These are phyloP conservation scores for Andrena trimmerana DNA, from an alignment of 2,888 invertebrate species.

Conservation along the genomic window DNA sequence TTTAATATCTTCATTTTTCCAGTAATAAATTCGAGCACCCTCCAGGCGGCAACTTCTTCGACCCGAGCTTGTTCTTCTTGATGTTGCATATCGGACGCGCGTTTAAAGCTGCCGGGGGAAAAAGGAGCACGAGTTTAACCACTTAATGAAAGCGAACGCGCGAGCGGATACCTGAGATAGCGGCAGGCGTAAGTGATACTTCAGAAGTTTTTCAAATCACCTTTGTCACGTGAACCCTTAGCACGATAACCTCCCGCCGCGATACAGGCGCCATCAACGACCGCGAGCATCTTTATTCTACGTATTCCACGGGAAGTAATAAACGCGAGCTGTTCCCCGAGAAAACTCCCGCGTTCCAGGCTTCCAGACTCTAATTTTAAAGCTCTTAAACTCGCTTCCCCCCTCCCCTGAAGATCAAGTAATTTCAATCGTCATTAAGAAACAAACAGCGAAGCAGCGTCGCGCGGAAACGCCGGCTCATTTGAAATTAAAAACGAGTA, in stretches of 20 bases:
- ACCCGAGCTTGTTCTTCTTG: slow-evolving; percentile 12
- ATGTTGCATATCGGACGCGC: slow-evolving; percentile 18
- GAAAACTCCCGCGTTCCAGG: neutral
- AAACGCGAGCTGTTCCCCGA: neutral
- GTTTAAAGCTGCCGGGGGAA: neutral
- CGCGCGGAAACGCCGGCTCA: slow-evolving; percentile 13
- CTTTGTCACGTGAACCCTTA: slow-evolving; percentile 39
- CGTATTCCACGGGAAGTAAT: neutral
- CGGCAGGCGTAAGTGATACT: slow-evolving; percentile 30
- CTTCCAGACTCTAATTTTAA: slow-evolving; percentile 12
- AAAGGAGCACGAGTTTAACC: slow-evolving; percentile 24
- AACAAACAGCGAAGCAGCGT: slow-evolving; percentile 28
- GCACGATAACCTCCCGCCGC: neutral
- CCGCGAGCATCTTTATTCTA: slow-evolving; percentile 4
- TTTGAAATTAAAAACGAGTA: slow-evolving; percentile 55
- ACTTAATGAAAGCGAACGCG: slow-evolving; percentile 28
- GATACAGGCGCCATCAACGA: neutral
- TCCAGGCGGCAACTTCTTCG: slow-evolving; percentile 20
- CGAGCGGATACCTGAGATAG: slow-evolving; percentile 14
- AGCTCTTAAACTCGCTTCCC: slow-evolving; percentile 4
- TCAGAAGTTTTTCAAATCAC: slow-evolving; percentile 34
- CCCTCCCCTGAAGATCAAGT: neutral
- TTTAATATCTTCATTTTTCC: slow-evolving; percentile 51
- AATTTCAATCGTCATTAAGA: slow-evolving; percentile 58
- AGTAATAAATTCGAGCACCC: slow-evolving; percentile 45